Evolutionary conservation across 2,113 vertebrate species (phyloP), one percentile per base, ranked within the genome.

Genomic region (Centropus bengalensis): DNA sequence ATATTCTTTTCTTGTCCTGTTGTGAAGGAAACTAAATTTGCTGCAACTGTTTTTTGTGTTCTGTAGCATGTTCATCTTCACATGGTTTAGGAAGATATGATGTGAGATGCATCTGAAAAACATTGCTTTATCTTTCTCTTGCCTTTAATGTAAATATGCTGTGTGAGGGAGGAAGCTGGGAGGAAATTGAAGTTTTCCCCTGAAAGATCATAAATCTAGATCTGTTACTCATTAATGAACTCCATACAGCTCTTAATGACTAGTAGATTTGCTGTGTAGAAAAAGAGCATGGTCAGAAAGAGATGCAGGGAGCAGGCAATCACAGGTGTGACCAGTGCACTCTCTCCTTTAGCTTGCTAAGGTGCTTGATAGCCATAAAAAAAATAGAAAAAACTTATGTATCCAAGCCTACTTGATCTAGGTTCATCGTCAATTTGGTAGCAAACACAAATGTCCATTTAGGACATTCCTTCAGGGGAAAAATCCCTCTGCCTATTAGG

Each of bases 181-280:
- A 94, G 96, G 96, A 97, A 97, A 97, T 94, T 95, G 94, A 95
- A 93, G 52, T 86, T 95, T 92, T 93, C 86, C 68, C 67, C 66
- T 89, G 58, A 58, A 90, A 67, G 82, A 87, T 86, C 79, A 92
- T 96, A 96, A 96, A 95, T 95, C 83, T 71, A 76, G 16, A 64
- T 86, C 93, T 78, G 93, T 97, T 96, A 97, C 59, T 97, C 11
- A 96, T 97, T 97, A 95, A 97, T 73, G 56, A 96, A 81, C 18
- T 73, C 56, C 22, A n/a, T 42, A 56, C 33, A 82, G 36, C 28
- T 86, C 64, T 81, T 95, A 91, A 86, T 71, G 92, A 59, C 44
- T 63, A 36, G 52, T 47, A 56, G 51, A 77, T 84, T 88, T 86
- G 32, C 51, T 86, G 28, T 7, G 10, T 44, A 38, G 68, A 87